A percentile compares a stretch with the other conserved stretches of the same genome.
Evolutionary conservation across 2,888 invertebrate species (phyloP).

Genomic region (Ormyrus pomaceus): DNA sequence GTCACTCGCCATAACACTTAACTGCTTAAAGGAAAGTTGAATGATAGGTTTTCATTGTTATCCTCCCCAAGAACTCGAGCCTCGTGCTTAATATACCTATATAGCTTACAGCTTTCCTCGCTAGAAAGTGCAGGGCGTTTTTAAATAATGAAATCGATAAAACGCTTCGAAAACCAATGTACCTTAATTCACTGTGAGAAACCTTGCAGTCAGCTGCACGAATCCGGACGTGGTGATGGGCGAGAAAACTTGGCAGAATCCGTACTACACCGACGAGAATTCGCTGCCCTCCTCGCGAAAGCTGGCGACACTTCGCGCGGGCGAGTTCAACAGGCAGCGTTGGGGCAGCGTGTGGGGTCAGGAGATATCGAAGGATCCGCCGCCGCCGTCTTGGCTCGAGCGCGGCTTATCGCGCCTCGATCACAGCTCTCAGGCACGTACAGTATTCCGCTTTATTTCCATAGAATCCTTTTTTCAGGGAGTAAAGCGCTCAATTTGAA

Average conservation of each 20-base stretch:
- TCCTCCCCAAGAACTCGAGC: too few species aligned
- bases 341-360: constrained; percentile 72
- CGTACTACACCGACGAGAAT: constrained; percentile 67
- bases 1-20: too few species aligned
- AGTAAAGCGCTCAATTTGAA: too few species aligned
- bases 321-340: constrained; percentile 70
- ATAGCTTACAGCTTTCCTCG: too few species aligned
- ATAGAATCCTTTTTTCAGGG: not conserved
- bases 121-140: too few species aligned
- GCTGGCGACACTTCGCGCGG: constrained; percentile 60
- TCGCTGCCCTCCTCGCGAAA: constrained; percentile 67
- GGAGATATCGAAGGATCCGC: constrained; percentile 64
- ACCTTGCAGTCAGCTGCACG: constrained; percentile 38
- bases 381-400: constrained; percentile 75
- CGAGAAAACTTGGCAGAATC: constrained; percentile 70
- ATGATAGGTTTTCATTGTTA: too few species aligned
- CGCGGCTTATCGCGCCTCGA: constrained; percentile 71
- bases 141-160: too few species aligned
- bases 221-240: constrained; percentile 60
- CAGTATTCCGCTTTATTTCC: not conserved
- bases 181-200: not conserved
- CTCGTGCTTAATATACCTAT: too few species aligned
- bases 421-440: constrained; percentile 69
- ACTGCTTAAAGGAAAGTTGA: too few species aligned
- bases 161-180: too few species aligned